Base-by-base conservation (phyloP, 2,797 vertebrate genomes). In the Lepilemur ruficaudatus region DNA sequence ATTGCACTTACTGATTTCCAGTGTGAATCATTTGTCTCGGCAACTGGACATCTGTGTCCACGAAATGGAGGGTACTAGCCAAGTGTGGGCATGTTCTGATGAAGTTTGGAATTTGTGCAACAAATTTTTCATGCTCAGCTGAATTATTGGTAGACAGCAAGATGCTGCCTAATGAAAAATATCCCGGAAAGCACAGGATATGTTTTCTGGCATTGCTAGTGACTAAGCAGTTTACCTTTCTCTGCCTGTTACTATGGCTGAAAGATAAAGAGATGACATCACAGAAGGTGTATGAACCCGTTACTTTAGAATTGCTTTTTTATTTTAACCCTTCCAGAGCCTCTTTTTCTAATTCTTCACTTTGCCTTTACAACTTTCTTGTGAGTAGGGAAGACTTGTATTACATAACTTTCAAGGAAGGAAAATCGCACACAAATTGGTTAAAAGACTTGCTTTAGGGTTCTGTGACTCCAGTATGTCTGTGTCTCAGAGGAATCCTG, bases 121-220 rank as follows among this genome's bases (percentile, higher is more conserved):
- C 46, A 84, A 69, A 69, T 79, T 80, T 89, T 95, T 80, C 55
- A 55, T 65, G 89, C 91, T 92, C 1, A 8, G 18, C 59, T 43
- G 78, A 93, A 17, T 89, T 76, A 46, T 30, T 48, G 11, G 35
- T 75, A 35, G 70, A 89, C 80, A 87, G 41, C 25, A 85, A 90
- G 48, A 89, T 63, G 59, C 38, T 95, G n/a, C 38, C 67, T 97
- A 55, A 65, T 85, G 86, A 92, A 82, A 96, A 97, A 80, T 76
- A 65, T 75, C 22, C 75, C 86, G 25, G 86, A 61, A 83, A 92
- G 63, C 63, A 70, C 43, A 91, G 46, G 18, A 48, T 35, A 52
- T 7, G 23, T 61, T 82, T 83, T 70, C 46, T 11, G n/a, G 52
- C 35, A 78, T 28, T 65, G 46, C 28, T 50, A 23, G 55, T 93